These are phyloP conservation scores for Morpho deidamia DNA, from an alignment of 2,888 invertebrate species.

Conservation along the genomic window DNA sequence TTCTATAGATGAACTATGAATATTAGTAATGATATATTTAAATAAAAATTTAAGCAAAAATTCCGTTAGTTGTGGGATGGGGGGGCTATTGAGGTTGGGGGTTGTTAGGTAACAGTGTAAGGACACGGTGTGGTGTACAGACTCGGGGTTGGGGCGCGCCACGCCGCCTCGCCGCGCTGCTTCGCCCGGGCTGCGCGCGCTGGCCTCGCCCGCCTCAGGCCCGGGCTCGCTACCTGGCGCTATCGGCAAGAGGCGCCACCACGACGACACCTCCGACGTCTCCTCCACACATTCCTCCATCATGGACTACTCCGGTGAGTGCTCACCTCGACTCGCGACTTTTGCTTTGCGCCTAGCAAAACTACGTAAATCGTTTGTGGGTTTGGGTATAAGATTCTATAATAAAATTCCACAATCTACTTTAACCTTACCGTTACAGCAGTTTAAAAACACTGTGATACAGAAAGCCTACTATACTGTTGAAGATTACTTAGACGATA, in stretches of 20 bases:
- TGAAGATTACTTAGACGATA: too few relatives aligned
- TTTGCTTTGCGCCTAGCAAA: too few relatives aligned
- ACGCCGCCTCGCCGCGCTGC: constrained; percentile 93
- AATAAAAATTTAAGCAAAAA: too few relatives aligned
- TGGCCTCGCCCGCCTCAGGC: constrained; percentile 85
- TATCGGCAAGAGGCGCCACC: constrained; percentile 86
- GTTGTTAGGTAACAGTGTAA: constrained; percentile 2
- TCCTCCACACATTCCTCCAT: constrained; percentile 90
- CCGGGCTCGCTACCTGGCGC: constrained; percentile 87
- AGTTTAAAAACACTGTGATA: too few relatives aligned
- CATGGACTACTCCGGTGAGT: constrained; percentile 90
- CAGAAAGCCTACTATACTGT: too few relatives aligned
- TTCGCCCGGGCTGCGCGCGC: constrained; percentile 90
- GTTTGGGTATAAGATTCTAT: too few relatives aligned
- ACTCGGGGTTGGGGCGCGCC: constrained; percentile 91
- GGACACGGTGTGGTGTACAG: constrained; percentile 52
- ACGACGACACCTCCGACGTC: constrained; percentile 93
- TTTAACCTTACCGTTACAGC: too few relatives aligned
- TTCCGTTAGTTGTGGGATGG: too few relatives aligned
- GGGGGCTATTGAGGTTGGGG: background rate
- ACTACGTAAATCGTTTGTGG: too few relatives aligned
- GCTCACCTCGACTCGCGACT: background rate
- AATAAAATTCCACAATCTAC: too few relatives aligned
- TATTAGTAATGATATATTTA: too few relatives aligned
- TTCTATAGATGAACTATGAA: too few relatives aligned